Evolutionary conservation across 2,888 invertebrate species (phyloP), one percentile per base, ranked within the genome.

Genomic region (Rutpela maculata): DNA sequence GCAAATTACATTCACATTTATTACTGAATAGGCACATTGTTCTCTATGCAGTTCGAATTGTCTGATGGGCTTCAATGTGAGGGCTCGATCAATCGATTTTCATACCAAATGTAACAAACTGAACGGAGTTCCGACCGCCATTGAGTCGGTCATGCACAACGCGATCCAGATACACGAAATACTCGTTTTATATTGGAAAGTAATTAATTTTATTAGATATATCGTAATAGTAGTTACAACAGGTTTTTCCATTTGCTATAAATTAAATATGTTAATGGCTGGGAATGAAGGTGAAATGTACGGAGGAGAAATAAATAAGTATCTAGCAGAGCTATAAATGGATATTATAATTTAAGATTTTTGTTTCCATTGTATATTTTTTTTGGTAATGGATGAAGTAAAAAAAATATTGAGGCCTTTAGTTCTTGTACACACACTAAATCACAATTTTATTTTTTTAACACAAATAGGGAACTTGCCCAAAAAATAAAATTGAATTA

Each of bases 81-180:
- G 9, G 70, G 19, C 11, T 38, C 60, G 59, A 57, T 31, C 35
- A 22, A 70, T 70, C 70, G 70, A 70, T 70, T 70, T 60, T 70
- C 59, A 38, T 60, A 35, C 31, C 15, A 18, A 59, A 38, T 70
- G 31, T 26, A 59, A 60, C 69, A 59, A 59, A 69, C 57, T 18
- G 18, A 69, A 69, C 22, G 15, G 50, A 15, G 26, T 10, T 18
- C 38, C 63, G 10, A 65, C 55, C 67, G 43, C 43, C 67, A 55
- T 55, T 22, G 12, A 55, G 35, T 68, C 57, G 55, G 19, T 26
- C 56, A 31, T 68, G 68, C 68, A 68, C 31, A 56, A 68, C 68
- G 18, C n/a, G 56, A 55, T 26, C 6, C 31, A 68, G 22, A 57
- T 56, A 55, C 56, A 18, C 31, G 57, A 57, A 31, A 68, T 57